Conservation (phyloP, 2,888 invertebrate species). For the Melieria picta region DNA sequence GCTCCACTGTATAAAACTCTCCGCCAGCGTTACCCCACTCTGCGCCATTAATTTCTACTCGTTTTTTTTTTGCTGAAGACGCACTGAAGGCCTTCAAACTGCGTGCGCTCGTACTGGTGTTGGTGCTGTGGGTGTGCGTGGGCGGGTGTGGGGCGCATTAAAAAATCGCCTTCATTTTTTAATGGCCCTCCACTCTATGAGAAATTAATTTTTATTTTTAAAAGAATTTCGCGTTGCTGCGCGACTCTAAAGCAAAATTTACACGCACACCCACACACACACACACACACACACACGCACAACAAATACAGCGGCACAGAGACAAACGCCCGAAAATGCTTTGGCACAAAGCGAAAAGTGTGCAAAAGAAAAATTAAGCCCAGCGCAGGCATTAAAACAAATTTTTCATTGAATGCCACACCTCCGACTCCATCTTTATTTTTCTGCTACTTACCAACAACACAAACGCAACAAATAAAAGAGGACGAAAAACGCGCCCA, state of each 20-base stretch:
- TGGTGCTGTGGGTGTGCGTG: conserved; percentile 1
- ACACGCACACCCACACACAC: conserved; percentile 6
- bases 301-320: neutral
- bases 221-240: conserved; percentile 23
- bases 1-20: too few relatives aligned
- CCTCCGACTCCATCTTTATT: neutral
- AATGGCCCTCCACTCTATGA: conserved; percentile 39
- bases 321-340: neutral
- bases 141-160: neutral
- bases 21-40: too few relatives aligned
- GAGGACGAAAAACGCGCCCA: too few relatives aligned
- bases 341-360: neutral
- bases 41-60: too few relatives aligned
- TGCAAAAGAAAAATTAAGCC: conserved; percentile 24
- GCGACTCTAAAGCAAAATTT: neutral
- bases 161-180: conserved; percentile 41
- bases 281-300: conserved; percentile 3
- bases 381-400: conserved; percentile 25
- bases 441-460: too few relatives aligned
- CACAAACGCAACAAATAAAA: too few relatives aligned
- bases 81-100: too few relatives aligned
- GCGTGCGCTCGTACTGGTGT: too few relatives aligned
- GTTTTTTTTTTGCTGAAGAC: too few relatives aligned
- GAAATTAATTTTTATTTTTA: conserved; percentile 42
- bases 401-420: conserved; percentile 15